A percentile compares a stretch with the other conserved stretches of the same genome.
Conservation (phyloP, 2,113 vertebrate genomes). For the Neopipo cinnamomea region DNA sequence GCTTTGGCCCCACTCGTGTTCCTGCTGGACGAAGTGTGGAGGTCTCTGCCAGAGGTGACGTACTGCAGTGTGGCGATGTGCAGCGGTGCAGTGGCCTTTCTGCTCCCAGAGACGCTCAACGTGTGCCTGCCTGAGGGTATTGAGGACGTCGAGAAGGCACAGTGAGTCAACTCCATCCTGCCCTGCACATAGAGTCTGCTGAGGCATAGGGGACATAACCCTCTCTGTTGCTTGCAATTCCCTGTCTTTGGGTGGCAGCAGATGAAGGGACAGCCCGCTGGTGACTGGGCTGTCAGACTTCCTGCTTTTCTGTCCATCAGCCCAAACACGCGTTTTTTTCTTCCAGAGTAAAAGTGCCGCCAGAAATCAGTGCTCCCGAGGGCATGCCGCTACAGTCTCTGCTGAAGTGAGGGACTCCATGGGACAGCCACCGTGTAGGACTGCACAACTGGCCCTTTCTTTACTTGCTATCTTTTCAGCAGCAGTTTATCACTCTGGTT, state of each 20-base stretch:
- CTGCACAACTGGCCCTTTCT: background rate
- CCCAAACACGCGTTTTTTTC: accelerated
- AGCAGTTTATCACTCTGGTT: background rate
- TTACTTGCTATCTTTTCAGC: background rate
- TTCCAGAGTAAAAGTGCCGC: background rate
- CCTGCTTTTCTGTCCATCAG: background rate
- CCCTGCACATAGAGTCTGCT: accelerated
- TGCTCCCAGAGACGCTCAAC: slow-evolving; percentile 20
- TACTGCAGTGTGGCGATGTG: background rate
- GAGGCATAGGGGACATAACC: background rate
- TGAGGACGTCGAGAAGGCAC: background rate
- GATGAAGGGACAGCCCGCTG: background rate
- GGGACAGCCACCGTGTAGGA: background rate
- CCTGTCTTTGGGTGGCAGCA: accelerated
- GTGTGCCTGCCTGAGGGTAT: background rate
- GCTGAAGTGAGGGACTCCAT: background rate
- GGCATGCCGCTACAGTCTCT: background rate
- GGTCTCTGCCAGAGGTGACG: background rate
- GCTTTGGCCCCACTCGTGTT: slow-evolving; percentile 33
- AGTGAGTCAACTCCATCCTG: background rate
- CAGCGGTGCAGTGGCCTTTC: background rate
- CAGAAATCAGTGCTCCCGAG: background rate
- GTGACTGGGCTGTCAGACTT: background rate
- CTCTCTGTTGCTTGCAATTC: background rate
- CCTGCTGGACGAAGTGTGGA: slow-evolving; percentile 46